Base-by-base conservation (phyloP, 1,140 invertebrate genomes). In the roundworm (Caenorhabditis elegans) region DNA sequence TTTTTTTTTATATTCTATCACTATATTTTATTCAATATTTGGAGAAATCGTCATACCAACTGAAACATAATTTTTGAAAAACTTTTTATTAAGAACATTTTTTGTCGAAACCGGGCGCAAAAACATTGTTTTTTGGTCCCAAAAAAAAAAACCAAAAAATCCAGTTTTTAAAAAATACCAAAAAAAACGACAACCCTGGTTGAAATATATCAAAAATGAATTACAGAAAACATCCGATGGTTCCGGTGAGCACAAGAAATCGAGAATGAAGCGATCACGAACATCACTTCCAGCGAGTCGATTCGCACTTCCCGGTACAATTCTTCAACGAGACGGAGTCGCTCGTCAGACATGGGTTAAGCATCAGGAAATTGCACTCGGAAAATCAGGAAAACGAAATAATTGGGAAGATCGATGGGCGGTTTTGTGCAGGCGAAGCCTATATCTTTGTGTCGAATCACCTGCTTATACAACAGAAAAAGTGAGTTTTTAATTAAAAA, bases 381-480 rank as follows among this genome's bases (percentile, higher is more conserved):
- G 80, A 46, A 81, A 76, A 47, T 51, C 55, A n/a, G 80, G 80
- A 60, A 81, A 65, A 47, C 65, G 80, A 6, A 76, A 60, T 31
- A 65, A 81, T 26, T 81, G 80, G 80, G 60, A 53, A 24, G 31
- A 36, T 76, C 34, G 80, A 22, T 81, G 75, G 65, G 80, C 80
- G 13, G 47, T 81, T 13, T 28, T 81, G 28, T 81, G 46, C n/a
- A 17, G 60, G 26, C 5, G 46, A 19, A 76, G 53, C 17, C 43
- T 81, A 0, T 81, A 51, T 47, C 80, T 81, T 24, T 81, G 65
- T 34, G 36, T 79, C 11, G 51, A 79, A 17, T 55, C 78, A n/a
- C 55, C 78, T 0, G 55, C 78, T 13, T 79, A 36, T 43, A 78
- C 77, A 28, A 28, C 55, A 15, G 78, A 39, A 17, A 55, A 65